Evolutionary conservation across 2,113 vertebrate genomes (phyloP).

Genomic region (Phainopepla nitens): DNA sequence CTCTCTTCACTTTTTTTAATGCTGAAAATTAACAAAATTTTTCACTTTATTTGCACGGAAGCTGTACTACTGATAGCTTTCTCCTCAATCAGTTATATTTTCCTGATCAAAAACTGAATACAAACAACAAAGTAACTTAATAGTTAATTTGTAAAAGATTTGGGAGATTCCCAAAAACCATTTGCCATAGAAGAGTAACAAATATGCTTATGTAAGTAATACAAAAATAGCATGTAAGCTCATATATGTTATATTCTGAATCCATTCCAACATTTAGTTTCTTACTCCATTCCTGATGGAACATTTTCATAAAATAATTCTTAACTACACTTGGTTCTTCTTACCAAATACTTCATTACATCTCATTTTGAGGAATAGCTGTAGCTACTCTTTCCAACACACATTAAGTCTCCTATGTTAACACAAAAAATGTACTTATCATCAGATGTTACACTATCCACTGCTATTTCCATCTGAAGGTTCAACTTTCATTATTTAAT

Average conservation of each 20-base stretch:
- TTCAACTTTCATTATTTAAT: background rate
- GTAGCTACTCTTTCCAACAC: background rate
- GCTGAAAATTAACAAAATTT: background rate
- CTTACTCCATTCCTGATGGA: background rate
- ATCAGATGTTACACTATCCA: background rate
- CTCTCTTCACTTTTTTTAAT: background rate
- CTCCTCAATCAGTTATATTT: background rate
- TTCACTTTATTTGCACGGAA: background rate
- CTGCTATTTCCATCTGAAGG: background rate
- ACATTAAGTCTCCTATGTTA: background rate
- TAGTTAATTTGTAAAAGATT: background rate
- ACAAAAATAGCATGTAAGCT: background rate
- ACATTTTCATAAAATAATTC: background rate
- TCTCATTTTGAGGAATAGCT: background rate
- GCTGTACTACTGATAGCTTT: background rate
- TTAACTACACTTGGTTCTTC: background rate
- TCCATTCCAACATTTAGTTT: background rate
- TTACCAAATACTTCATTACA: background rate
- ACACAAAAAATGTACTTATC: background rate
- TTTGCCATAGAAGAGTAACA: background rate
- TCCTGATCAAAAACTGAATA: background rate
- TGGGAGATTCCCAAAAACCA: background rate
- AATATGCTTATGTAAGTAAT: background rate
- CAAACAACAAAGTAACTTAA: background rate
- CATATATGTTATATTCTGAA: background rate